These are phyloP conservation scores for Scomberomorus guttatus DNA, from an alignment of 2,797 vertebrate species.

Conservation along the genomic window DNA sequence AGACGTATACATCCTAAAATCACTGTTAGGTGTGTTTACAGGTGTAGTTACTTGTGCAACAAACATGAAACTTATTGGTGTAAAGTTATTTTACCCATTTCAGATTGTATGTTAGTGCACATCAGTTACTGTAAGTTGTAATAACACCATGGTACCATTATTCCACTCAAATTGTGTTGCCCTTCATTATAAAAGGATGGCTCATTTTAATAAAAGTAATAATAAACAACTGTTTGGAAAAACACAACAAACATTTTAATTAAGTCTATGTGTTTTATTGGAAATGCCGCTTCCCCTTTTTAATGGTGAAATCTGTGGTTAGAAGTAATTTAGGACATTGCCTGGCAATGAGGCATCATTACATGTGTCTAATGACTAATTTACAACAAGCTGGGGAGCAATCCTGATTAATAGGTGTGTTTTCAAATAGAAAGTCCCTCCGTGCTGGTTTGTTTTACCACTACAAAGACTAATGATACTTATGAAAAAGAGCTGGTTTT, in stretches of 20 bases:
- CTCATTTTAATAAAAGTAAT: constrained; percentile 78
- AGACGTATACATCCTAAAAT: not conserved
- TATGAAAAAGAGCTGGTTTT: constrained; percentile 42
- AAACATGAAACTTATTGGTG: not conserved
- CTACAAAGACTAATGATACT: constrained; percentile 63
- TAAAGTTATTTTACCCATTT: not conserved
- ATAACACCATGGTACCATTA: constrained; percentile 35
- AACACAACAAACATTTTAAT: constrained; percentile 74
- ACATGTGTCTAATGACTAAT: constrained; percentile 84
- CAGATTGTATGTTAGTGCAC: constrained; percentile 19
- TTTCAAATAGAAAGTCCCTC: constrained; percentile 73
- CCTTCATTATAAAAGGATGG: constrained; percentile 57
- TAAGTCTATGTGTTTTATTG: constrained; percentile 74
- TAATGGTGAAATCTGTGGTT: constrained; percentile 77
- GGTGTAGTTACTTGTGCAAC: not conserved
- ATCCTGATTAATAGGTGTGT: constrained; percentile 83
- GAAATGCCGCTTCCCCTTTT: constrained; percentile 57
- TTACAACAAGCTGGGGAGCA: constrained; percentile 78
- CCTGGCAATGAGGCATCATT: constrained; percentile 81
- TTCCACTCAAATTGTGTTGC: constrained; percentile 45
- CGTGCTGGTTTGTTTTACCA: constrained; percentile 60
- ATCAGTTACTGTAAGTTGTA: constrained; percentile 45
- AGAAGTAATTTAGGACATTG: constrained; percentile 82
- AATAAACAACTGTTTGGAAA: constrained; percentile 70
- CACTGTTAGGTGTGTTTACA: not conserved